Base-by-base conservation (phyloP, 1,140 invertebrate species). In the Onthophagus taurus region DNA sequence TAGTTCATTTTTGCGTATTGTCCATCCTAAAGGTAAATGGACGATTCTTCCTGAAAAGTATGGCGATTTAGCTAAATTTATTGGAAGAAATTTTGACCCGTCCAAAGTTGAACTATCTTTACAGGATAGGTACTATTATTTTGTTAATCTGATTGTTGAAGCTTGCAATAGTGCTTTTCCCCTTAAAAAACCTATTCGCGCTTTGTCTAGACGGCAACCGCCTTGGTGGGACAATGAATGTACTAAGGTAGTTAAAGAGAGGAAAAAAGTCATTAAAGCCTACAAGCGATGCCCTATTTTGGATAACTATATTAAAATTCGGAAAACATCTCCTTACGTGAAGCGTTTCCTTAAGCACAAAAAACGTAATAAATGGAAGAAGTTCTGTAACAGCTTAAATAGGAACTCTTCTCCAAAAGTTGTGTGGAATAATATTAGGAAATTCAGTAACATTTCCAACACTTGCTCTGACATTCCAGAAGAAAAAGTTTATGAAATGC, bases 211-310 rank as follows among this genome's bases (percentile, higher is more conserved):
- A 35, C 6, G 20, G 17, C 16, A 18, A 11, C 6, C 33, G 4
- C 33, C 14, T 14, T 35, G 33, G 33, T 35, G 33, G 14, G 33
- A 17, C n/a, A n/a, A 14, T 7, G 33, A 35, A 35, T 35, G 33
- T 16, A 35, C 14, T 18, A 18, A n/a, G 17, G 20, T 35, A 18
- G n/a, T 35, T 4, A 18, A 35, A 35, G 6, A 35, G 20, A 35
- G 33, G 14, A 35, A 35, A 17, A 6, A 17, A 4, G 20, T 35
- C 4, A 18, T 35, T 18, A 35, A 35, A n/a, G 33, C 17, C 17
- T 35, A 14, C 13, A 35, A 35, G 20, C 17, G n/a, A 4, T 18
- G 20, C n/a, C 17, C 6, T 8, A 35, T n/a, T 4, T n/a, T 35
- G 13, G 20, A 18, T 8, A 35, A 35, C n/a, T 35, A 17, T 17